Evolutionary conservation across 2,113 vertebrate genomes (phyloP), one percentile per base, ranked within the genome.

Genomic region (Trichomycterus rosablanca): DNA sequence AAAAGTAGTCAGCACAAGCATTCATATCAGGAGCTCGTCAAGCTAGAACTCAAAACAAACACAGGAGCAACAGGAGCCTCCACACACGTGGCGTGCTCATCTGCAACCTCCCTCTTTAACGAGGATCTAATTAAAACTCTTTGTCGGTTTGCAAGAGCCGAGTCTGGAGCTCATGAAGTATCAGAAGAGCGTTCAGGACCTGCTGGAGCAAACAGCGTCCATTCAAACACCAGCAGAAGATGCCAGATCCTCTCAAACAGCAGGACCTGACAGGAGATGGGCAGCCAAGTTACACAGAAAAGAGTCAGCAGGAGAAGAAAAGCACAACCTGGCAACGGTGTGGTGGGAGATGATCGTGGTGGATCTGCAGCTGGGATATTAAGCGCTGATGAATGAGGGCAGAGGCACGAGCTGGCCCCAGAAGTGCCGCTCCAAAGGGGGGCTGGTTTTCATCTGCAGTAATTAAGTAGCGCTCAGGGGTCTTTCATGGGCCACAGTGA

Each of bases 241-340:
- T 0, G 73, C 78, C 79, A 78, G 76, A 63, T 18, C 52, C 52
- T 66, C 71, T 80, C 74, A 81, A 81, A 82, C 79, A 70, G 74
- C 76, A 63, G 76, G 81, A 50, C 11, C 45, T 26, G 54, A 56
- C 34, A 8, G 63, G 11, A n/a, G 28, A 62, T 39, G 37, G 9
- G 55, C 56, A 18, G 63, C 50, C 63, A 61, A 65, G 32, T 22
- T 10, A 14, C 4, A 34, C 55, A 51, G 37, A 35, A n/a, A 71
- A 39, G 43, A 65, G 51, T 49, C 46, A 14, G 23, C 39, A 20
- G 61, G 66, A 39, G 60, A 24, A 46, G 44, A 67, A 45, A 66
- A 61, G 45, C 44, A 43, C 20, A 35, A 59, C 35, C 58, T 73
- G 71, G 66, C 66, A 54, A 64, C 45, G 18, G 30, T 10, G 54